Evolutionary conservation across 2,888 invertebrate species (phyloP).

Genomic region (Hipparchia sbordonii): DNA sequence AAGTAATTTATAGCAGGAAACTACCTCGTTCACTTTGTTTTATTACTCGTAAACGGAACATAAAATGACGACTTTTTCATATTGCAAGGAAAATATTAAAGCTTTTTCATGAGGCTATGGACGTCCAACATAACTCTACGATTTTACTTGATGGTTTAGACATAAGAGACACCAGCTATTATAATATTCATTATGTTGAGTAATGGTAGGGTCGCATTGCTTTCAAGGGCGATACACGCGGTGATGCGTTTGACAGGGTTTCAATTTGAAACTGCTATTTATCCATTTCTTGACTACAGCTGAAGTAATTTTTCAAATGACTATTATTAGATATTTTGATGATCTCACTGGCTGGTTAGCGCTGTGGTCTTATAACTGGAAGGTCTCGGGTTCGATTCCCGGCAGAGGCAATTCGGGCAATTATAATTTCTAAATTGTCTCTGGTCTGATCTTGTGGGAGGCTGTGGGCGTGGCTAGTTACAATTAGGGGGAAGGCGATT

Average conservation of each 20-base stretch:
- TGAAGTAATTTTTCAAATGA: not conserved
- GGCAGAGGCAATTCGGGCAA: too few relatives aligned
- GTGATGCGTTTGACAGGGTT: constrained; percentile 59
- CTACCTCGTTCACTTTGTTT: constrained; percentile 31
- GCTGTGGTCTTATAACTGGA: too few relatives aligned
- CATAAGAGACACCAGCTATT: too few relatives aligned
- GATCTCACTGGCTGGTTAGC: too few relatives aligned
- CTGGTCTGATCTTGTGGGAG: too few relatives aligned
- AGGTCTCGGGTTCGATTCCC: too few relatives aligned
- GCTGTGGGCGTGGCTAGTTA: too few relatives aligned
- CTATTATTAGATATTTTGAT: not conserved
- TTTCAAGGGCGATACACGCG: constrained; percentile 55
- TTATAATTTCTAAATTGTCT: too few relatives aligned
- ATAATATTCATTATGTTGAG: not conserved
- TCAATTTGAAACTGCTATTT: constrained; percentile 69
- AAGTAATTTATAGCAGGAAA: constrained; percentile 32
- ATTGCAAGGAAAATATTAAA: constrained; percentile 13
- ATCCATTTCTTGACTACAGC: constrained; percentile 34
- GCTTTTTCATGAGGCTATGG: not conserved
- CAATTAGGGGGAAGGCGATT: not conserved
- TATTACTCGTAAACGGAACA: constrained; percentile 36
- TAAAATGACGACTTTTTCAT: constrained; percentile 32
- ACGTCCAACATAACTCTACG: too few relatives aligned
- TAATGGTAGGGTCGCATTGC: constrained; percentile 34
- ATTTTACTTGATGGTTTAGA: too few relatives aligned